A percentile compares a stretch with the other conserved stretches of the same genome.
Conservation (phyloP, 2,888 invertebrate species). For the Hemistola chrysoprasaria region DNA sequence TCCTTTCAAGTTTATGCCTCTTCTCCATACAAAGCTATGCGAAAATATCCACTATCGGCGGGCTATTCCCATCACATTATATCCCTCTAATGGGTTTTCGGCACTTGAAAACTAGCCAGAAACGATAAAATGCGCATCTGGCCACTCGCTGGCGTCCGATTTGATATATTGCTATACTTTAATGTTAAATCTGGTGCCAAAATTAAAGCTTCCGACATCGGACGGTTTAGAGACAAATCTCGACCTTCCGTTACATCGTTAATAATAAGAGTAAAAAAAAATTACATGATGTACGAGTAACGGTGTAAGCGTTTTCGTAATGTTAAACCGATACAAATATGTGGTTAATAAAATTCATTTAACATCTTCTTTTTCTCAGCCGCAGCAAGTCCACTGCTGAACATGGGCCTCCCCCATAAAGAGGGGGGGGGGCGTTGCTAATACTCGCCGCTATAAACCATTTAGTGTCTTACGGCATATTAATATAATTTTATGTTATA, state of each 20-base stretch:
- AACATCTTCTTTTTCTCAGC: no score
- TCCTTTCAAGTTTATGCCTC: slow-evolving; percentile 6
- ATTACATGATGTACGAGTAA: not conserved
- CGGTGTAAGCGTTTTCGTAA: not conserved
- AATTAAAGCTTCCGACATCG: slow-evolving; percentile 50
- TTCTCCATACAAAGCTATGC: slow-evolving; percentile 11
- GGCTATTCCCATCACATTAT: slow-evolving; percentile 62
- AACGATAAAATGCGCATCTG: slow-evolving; percentile 75
- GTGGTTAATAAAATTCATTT: not conserved
- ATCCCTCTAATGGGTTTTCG: slow-evolving; percentile 72
- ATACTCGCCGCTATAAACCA: no score
- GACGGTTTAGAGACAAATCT: slow-evolving; percentile 25
- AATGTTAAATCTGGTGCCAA: slow-evolving; percentile 64
- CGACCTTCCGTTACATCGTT: slow-evolving; percentile 13
- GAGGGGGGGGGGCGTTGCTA: no score
- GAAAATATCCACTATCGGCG: slow-evolving; percentile 22
- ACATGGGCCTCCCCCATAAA: no score
- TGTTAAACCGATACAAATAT: not conserved
- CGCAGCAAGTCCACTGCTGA: no score
- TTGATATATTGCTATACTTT: slow-evolving; percentile 69
- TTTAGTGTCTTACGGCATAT: no score
- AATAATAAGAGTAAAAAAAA: not conserved
- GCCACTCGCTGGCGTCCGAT: slow-evolving; percentile 57
- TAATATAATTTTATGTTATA: not conserved
- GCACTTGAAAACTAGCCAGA: slow-evolving; percentile 79